These are phyloP conservation scores for Lathamus discolor DNA, from an alignment of 2,113 vertebrate species.

Conservation along the genomic window DNA sequence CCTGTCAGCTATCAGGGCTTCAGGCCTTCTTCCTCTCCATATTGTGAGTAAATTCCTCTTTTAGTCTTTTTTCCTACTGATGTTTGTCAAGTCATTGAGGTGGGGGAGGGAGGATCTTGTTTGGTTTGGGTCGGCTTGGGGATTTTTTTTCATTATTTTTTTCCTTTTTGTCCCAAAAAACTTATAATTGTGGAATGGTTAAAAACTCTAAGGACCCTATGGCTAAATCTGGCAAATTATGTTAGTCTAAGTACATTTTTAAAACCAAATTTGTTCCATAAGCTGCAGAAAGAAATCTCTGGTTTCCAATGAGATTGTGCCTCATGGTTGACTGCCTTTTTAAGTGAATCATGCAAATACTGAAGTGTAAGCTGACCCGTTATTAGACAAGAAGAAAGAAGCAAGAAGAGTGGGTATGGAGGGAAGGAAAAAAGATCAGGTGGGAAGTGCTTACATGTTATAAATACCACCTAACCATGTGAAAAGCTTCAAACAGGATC, in stretches of 20 bases:
- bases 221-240: neutral
- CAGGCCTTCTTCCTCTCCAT: neutral
- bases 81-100: neutral
- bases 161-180: neutral
- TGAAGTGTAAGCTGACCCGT: neutral
- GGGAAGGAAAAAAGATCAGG: neutral
- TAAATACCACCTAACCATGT: neutral
- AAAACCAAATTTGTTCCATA: neutral
- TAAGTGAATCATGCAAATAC: neutral
- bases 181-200: neutral
- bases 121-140: neutral
- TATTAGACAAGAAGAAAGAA: neutral
- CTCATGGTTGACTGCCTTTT: neutral
- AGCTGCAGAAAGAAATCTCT: neutral
- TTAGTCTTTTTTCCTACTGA: neutral
- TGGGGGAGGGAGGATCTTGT: neutral
- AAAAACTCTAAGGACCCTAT: neutral
- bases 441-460: neutral
- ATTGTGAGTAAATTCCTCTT: neutral
- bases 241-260: neutral
- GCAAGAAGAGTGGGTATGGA: neutral
- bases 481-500: neutral
- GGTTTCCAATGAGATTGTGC: neutral
- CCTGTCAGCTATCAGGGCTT: neutral
- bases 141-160: accelerated